These are phyloP conservation scores for Myrmecobius fasciatus DNA, from an alignment of 2,113 vertebrate genomes.

Conservation along the genomic window DNA sequence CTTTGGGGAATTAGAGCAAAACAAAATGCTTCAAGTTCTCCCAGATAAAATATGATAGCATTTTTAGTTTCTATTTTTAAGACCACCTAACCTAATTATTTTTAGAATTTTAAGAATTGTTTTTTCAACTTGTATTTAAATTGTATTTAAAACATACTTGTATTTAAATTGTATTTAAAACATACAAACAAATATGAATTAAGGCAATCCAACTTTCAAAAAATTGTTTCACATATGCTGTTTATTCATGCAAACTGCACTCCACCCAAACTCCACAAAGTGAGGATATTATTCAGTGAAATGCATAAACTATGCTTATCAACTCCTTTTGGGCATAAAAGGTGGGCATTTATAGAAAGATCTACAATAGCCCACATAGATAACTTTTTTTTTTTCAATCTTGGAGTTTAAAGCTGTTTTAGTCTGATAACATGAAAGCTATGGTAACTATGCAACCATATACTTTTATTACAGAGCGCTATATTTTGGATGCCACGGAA, in stretches of 20 bases:
- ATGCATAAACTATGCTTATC: constrained; percentile 15
- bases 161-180: no score
- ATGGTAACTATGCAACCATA: constrained; percentile 25
- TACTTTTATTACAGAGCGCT: constrained; percentile 49
- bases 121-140: no score
- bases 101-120: constrained; percentile 74
- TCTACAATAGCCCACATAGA: background rate
- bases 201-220: background rate
- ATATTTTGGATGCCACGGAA: background rate
- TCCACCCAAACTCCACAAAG: background rate
- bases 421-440: constrained; percentile 58
- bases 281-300: background rate
- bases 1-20: constrained; percentile 73
- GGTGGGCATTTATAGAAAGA: background rate
- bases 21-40: constrained; percentile 75
- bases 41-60: constrained; percentile 68
- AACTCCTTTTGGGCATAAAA: background rate
- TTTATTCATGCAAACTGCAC: background rate
- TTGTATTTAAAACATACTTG: no score
- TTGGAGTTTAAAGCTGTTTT: constrained; percentile 61
- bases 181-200: constrained; percentile 43
- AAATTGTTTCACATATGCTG: background rate
- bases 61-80: constrained; percentile 74
- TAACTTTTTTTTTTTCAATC: constrained; percentile 19
- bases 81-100: constrained; percentile 74